Evolutionary conservation across 2,888 invertebrate species (phyloP).

Genomic region (Drosophila pegasa): DNA sequence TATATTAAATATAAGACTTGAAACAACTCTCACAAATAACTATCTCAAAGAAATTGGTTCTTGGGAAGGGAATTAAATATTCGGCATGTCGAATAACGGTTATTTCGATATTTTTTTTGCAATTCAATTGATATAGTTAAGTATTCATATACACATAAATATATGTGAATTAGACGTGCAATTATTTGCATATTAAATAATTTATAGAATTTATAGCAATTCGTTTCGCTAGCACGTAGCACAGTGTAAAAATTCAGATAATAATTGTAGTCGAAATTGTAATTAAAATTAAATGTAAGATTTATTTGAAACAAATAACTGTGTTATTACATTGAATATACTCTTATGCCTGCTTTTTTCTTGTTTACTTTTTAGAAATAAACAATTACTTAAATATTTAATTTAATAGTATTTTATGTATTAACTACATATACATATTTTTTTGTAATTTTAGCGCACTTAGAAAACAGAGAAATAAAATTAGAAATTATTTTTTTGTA

Average conservation of each 20-base stretch:
- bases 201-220: constrained; percentile 38
- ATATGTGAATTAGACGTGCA: constrained; percentile 64
- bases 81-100: neutral
- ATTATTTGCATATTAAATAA: constrained; percentile 53
- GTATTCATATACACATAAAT: constrained; percentile 20
- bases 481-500: constrained; percentile 16
- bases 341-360: constrained; percentile 63
- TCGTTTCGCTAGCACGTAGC: constrained; percentile 37
- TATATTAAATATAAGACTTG: too few relatives aligned
- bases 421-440: constrained; percentile 48
- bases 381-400: constrained; percentile 74
- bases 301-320: constrained; percentile 85
- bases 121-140: constrained; percentile 21
- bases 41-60: too few relatives aligned
- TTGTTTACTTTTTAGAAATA: constrained; percentile 72
- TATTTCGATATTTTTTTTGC: constrained; percentile 7
- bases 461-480: constrained; percentile 16
- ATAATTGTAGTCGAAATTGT: neutral
- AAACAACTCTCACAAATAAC: too few relatives aligned
- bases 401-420: constrained; percentile 64
- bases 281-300: constrained; percentile 82
- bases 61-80: neutral
- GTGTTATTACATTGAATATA: constrained; percentile 83
- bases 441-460: constrained; percentile 30
- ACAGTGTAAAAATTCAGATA: neutral